Evolutionary conservation across 2,113 vertebrate species (phyloP).

Genomic region (Myotis davidii): DNA sequence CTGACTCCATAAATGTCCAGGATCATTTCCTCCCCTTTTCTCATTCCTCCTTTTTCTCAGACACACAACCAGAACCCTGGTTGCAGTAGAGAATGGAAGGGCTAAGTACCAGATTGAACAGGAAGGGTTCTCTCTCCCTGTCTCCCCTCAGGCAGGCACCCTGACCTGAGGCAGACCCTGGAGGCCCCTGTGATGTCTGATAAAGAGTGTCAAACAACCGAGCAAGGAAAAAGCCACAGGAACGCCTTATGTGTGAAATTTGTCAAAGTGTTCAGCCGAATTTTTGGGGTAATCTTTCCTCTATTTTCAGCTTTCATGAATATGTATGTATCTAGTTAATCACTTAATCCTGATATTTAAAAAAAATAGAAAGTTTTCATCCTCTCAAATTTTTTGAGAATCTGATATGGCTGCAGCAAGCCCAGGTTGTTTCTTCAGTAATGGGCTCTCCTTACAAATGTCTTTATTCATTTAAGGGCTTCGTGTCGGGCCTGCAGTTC

Average conservation of each 20-base stretch:
- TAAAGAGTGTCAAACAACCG: constrained; percentile 55
- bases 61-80: neutral
- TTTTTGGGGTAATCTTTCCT: constrained; percentile 75
- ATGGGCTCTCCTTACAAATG: neutral
- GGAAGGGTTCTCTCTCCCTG: neutral
- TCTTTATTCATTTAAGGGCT: neutral
- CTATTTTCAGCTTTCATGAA: neutral
- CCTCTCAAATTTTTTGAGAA: neutral
- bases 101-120: neutral
- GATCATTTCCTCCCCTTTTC: neutral
- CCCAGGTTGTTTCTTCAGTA: neutral
- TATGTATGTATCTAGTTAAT: neutral
- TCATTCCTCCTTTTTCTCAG: neutral
- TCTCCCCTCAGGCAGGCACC: constrained; percentile 70
- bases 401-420: neutral
- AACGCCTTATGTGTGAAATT: constrained; percentile 77
- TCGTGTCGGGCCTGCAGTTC: neutral
- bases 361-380: neutral
- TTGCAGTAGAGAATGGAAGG: no score
- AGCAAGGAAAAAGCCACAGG: constrained; percentile 67
- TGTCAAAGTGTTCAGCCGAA: constrained; percentile 68
- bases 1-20: neutral
- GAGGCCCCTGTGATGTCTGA: constrained; percentile 70
- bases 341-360: neutral
- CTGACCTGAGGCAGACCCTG: constrained; percentile 74